A percentile compares a stretch with the other conserved stretches of the same genome.
Conservation (phyloP, 2,888 invertebrate genomes). For the Rhimphoctona megacephalus region DNA sequence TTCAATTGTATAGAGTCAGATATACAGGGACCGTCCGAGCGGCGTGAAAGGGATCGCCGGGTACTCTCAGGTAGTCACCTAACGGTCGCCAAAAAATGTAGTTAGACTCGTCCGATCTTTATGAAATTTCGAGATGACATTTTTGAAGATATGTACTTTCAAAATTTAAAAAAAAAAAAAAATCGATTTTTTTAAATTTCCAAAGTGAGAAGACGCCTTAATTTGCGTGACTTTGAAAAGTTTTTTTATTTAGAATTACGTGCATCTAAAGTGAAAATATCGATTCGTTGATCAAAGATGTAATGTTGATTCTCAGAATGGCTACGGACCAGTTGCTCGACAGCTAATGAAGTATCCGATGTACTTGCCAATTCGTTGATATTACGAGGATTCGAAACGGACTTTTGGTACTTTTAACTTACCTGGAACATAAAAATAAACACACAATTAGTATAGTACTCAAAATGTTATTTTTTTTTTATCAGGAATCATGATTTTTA, state of each 20-base stretch:
- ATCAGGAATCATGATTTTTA: background rate
- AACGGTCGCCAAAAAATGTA: too few relatives aligned
- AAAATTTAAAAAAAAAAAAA: too few relatives aligned
- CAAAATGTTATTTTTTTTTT: background rate
- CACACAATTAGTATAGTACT: background rate
- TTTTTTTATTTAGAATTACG: background rate
- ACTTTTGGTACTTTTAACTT: constrained; percentile 10
- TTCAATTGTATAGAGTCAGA: too few relatives aligned
- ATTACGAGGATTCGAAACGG: background rate
- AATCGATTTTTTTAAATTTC: too few relatives aligned
- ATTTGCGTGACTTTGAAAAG: background rate
- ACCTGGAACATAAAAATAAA: constrained; percentile 56
- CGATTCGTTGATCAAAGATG: background rate
- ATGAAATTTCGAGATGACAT: too few relatives aligned
- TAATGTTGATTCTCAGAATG: background rate
- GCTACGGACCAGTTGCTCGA: background rate
- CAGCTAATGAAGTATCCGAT: background rate
- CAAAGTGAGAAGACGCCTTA: too few relatives aligned
- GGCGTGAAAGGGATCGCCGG: too few relatives aligned
- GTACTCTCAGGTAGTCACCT: too few relatives aligned
- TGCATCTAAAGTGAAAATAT: background rate
- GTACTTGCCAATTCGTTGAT: background rate
- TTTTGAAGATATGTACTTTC: too few relatives aligned
- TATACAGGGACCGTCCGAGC: too few relatives aligned
- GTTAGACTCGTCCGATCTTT: too few relatives aligned